Evolutionary conservation across 2,888 invertebrate genomes (phyloP).

Genomic region (Melanchra persicariae): DNA sequence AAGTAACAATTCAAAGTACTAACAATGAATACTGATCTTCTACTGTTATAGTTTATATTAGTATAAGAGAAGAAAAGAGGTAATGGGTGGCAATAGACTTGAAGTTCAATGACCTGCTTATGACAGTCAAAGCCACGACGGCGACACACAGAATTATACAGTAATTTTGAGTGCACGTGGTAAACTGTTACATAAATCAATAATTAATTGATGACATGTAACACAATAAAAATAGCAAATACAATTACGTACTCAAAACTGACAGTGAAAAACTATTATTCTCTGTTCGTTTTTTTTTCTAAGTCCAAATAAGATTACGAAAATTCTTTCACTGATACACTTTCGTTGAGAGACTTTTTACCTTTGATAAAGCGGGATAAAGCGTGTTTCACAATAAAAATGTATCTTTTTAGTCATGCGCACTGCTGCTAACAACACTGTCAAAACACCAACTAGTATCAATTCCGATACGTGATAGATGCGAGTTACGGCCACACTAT

Average conservation of each 20-base stretch:
- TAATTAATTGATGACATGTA: neutral
- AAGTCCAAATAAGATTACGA: no score
- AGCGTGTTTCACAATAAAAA: neutral
- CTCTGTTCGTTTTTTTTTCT: no score
- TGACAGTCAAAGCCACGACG: neutral
- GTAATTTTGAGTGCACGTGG: neutral
- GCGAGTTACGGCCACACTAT: slow-evolving; percentile 11
- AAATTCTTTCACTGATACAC: no score
- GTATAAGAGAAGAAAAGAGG: neutral
- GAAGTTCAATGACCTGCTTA: slow-evolving; percentile 19
- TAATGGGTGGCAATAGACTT: neutral
- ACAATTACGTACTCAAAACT: neutral
- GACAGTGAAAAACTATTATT: neutral
- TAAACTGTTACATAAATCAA: neutral
- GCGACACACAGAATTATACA: neutral
- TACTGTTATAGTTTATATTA: neutral
- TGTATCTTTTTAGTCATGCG: neutral
- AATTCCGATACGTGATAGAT: slow-evolving; percentile 28
- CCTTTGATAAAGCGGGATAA: no score
- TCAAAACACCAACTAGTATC: slow-evolving; percentile 42
- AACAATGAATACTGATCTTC: no score
- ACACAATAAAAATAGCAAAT: neutral
- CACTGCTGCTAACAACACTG: slow-evolving; percentile 23
- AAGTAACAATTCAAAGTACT: no score
- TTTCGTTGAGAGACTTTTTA: neutral